Base-by-base conservation (phyloP, 1,140 invertebrate genomes). In the Caenorhabditis briggsae region DNA sequence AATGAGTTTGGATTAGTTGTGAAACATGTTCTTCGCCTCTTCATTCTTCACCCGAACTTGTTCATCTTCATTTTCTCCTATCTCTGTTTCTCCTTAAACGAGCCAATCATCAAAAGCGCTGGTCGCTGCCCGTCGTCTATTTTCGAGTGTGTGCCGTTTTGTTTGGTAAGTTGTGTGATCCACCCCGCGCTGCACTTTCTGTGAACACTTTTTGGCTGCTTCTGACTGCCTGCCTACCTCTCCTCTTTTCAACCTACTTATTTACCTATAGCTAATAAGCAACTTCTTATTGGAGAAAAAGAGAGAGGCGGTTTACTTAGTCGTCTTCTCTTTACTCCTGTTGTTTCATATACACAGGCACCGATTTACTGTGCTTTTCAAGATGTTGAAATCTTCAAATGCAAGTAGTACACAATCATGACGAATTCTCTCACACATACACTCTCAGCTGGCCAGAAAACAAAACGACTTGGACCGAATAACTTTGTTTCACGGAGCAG, bases 231-330 rank as follows among this genome's bases (percentile, higher is more conserved):
- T 23, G 8, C 20, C 58, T 33, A 33, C 1, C 33, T 3, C 58
- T 11, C 65, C 65, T 46, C 65, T 74, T 74, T 74, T 74, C 65
- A 74, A 74, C 65, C 65, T 74, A 74, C 65, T 74, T 74, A 74
- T 74, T 74, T 74, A 74, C 65, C 65, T 74, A 43, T 74, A 74
- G 65, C 65, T 74, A 74, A 74, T 74, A 74, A 74, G 65, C 65
- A 74, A 74, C 65, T 74, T 74, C 65, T 74, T 74, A 74, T 74
- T 43, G 65, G 65, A 33, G 33, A 33, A 33, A 33, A 33, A 33
- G 33, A 33, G 33, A 33, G 33, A 74, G 65, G 65, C 65, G 65
- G 65, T 74, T 74, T 74, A 74, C 65, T 74, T 46, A 74, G 41
- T 74, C 65, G 46, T 74, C 65, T 43, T 25, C 33, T 74, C 65